Conservation (phyloP, 2,888 invertebrate species). For the Tromatobia lineatoria region DNA sequence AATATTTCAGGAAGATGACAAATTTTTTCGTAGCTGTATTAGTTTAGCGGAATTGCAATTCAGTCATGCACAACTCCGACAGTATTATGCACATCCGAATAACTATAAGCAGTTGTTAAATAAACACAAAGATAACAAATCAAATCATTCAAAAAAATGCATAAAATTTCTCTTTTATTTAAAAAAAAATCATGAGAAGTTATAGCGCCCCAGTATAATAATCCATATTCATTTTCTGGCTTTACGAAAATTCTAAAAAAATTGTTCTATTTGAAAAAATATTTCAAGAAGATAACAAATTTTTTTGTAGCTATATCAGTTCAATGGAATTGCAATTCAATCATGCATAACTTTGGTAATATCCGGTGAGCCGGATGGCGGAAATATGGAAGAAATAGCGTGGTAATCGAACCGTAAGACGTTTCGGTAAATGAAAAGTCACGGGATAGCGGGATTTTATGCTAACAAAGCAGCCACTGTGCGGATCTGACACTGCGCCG, state of each 20-base stretch:
- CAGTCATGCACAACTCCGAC: too few species aligned
- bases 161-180: neutral
- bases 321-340: neutral
- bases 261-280: neutral
- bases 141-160: neutral
- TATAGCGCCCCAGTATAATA: neutral
- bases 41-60: too few species aligned
- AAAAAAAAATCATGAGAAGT: neutral
- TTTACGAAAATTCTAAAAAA: neutral
- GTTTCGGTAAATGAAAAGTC: slow-evolving; percentile 33
- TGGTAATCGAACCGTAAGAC: slow-evolving; percentile 21
- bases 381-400: neutral
- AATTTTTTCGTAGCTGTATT: neutral
- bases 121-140: too few species aligned
- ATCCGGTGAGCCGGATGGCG: neutral
- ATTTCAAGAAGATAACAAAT: neutral
- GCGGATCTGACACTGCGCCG: slow-evolving; percentile 8
- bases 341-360: neutral
- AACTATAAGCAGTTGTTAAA: too few species aligned
- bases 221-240: neutral
- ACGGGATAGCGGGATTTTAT: slow-evolving; percentile 34
- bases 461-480: slow-evolving; percentile 43
- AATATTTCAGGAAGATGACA: neutral
- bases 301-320: neutral
- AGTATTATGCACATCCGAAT: too few species aligned